phyloP scores from a whole-genome alignment of 2,888 invertebrate genomes.

The Sabellastarte sp. region DNA sequence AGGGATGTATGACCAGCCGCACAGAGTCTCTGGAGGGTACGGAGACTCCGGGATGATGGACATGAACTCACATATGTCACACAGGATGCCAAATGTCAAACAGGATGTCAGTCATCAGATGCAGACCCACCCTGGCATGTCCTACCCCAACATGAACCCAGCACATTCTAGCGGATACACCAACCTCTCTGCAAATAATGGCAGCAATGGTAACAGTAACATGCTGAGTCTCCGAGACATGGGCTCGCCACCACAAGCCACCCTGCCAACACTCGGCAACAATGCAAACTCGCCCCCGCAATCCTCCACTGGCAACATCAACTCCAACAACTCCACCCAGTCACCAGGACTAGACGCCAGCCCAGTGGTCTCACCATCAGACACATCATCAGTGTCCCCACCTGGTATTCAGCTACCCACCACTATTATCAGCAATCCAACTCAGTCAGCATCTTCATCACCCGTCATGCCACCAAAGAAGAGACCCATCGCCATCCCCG shows the following conservation, averaged over 20 bases:
- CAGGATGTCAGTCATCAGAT: no score
- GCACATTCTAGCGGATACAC: neutral
- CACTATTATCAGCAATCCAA: neutral
- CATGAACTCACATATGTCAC: neutral
- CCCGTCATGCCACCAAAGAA: slow-evolving; percentile 39
- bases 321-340: neutral
- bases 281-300: neutral
- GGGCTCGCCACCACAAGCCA: neutral
- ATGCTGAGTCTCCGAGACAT: neutral
- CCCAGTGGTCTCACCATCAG: neutral
- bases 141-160: neutral
- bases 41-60: neutral
- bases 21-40: neutral
- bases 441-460: neutral
- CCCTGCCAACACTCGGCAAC: neutral
- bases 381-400: neutral
- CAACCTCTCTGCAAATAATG: no score
- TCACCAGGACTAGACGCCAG: neutral
- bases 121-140: neutral
- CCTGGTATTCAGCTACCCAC: no score
- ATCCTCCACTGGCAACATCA: neutral
- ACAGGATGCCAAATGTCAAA: neutral
- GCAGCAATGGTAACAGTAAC: no score
- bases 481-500: slow-evolving; percentile 37
- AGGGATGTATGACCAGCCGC: neutral